Conservation (phyloP, 2,113 vertebrate species). For the Heterotis niloticus region DNA sequence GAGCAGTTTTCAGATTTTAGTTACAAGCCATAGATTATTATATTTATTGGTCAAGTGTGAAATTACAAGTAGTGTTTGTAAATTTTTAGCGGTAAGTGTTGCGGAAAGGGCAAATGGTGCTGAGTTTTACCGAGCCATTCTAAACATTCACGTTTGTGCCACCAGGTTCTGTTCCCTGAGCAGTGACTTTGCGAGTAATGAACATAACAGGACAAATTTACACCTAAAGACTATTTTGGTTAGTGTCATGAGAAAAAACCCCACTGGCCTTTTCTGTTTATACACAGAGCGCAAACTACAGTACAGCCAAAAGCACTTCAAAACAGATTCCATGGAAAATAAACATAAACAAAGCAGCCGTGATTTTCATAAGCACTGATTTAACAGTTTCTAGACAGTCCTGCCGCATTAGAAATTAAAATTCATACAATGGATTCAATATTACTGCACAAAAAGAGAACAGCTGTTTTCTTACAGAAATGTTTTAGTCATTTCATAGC, state of each 20-base stretch:
- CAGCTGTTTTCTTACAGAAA: background rate
- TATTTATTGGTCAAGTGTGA: too few species aligned
- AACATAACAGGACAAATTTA: constrained; percentile 9
- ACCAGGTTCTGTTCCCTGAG: constrained; percentile 34
- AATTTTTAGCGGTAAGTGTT: background rate
- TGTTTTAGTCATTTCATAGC: background rate
- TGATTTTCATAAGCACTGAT: background rate
- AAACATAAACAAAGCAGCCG: background rate
- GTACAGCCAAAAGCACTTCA: background rate
- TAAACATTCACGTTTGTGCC: constrained; percentile 24
- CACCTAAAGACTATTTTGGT: background rate
- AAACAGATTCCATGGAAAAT: background rate
- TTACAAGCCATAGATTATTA: too few species aligned
- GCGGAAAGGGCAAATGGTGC: background rate
- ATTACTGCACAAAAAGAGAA: constrained; percentile 7
- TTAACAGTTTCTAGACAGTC: background rate
- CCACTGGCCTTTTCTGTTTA: constrained; percentile 42
- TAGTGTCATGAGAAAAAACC: constrained; percentile 37
- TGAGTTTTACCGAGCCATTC: background rate
- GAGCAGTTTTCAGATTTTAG: too few species aligned
- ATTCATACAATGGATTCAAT: background rate
- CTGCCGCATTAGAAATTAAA: background rate
- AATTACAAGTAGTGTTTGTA: too few species aligned
- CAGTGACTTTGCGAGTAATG: constrained; percentile 3
- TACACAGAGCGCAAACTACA: background rate